Evolutionary conservation across 2,113 vertebrate species (phyloP).

Genomic region (Propithecus coquereli): DNA sequence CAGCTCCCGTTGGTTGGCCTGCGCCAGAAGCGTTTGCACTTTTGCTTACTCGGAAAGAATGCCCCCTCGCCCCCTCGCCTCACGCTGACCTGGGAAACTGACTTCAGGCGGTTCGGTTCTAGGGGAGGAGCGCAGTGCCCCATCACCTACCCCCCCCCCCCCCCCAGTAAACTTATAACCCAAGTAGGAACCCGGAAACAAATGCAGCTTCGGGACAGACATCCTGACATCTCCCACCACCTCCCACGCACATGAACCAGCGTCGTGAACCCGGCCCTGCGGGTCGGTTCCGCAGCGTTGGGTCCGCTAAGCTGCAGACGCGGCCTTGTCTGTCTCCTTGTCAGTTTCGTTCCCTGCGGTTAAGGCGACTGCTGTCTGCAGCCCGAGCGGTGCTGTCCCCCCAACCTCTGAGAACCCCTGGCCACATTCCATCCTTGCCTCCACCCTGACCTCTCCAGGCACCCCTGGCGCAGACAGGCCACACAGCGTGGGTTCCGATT

Average conservation of each 20-base stretch:
- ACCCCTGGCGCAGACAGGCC: background rate
- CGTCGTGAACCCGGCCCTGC: rapidly evolving
- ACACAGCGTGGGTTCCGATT: background rate
- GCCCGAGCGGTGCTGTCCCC: rapidly evolving
- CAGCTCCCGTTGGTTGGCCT: slow-evolving; percentile 78
- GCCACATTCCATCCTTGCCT: no score
- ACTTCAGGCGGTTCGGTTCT: slow-evolving; percentile 38
- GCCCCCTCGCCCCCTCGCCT: slow-evolving; percentile 64
- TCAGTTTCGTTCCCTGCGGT: background rate
- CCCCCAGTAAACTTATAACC: background rate
- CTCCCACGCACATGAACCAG: rapidly evolving
- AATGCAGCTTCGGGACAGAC: background rate
- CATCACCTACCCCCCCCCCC: no score
- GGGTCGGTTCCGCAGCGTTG: rapidly evolving
- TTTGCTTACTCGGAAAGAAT: slow-evolving; percentile 85
- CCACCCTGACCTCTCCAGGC: background rate
- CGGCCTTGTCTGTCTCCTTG: rapidly evolving
- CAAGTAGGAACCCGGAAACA: background rate
- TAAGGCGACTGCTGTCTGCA: background rate
- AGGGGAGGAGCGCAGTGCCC: background rate
- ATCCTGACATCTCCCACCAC: background rate
- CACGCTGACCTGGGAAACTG: slow-evolving; percentile 70
- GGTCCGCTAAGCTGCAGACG: rapidly evolving
- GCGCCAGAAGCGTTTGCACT: slow-evolving; percentile 86
- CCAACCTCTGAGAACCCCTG: background rate